Evolutionary conservation across 1,140 invertebrate species (phyloP), one percentile per base, ranked within the genome.

Genomic region (Danaus plexippus): DNA sequence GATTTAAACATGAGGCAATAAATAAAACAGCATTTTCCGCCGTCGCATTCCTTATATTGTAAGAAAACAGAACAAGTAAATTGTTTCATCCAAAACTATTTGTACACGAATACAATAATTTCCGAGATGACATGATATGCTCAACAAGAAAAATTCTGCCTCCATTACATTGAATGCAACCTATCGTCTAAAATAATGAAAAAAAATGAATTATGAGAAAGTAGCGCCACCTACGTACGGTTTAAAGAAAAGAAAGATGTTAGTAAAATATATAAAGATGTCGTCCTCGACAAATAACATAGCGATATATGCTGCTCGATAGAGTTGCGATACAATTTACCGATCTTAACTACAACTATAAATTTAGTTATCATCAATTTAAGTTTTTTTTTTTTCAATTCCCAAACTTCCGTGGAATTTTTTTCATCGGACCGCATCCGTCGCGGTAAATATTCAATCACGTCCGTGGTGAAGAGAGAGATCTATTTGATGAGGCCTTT

Each of bases 401-500:
- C 69, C 79, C 59, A 62, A 66, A 69, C 69, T 71, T 79, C 69
- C 63, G 71, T 66, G 63, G 67, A 62, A 67, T 63, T 66, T 51
- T 61, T 60, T 67, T 71, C 70, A 61, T 57, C 59, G 52, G 52
- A 61, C 73, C 72, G 69, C 70, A 57, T 46, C 51, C 43, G 50
- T 62, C 57, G 63, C 66, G 73, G 54, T 55, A 43, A 59, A 63
- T 65, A 60, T 64, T 71, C 41, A 40, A 56, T 55, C 59, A 55
- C 59, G 54, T 41, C n/a, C 43, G 15, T 9, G 22, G 45, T 66
- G 69, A 69, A 63, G 68, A 47, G 42, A 46, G 11, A 13, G 43
- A 15, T 72, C 87, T 89, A 92, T 67, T 92, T 90, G 55, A 94
- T 89, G 32, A 94, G 83, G 59, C 92, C 93, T 71, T 93, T 93